Conservation (phyloP, 1,140 invertebrate genomes). For the Euura saliciscinereae region DNA sequence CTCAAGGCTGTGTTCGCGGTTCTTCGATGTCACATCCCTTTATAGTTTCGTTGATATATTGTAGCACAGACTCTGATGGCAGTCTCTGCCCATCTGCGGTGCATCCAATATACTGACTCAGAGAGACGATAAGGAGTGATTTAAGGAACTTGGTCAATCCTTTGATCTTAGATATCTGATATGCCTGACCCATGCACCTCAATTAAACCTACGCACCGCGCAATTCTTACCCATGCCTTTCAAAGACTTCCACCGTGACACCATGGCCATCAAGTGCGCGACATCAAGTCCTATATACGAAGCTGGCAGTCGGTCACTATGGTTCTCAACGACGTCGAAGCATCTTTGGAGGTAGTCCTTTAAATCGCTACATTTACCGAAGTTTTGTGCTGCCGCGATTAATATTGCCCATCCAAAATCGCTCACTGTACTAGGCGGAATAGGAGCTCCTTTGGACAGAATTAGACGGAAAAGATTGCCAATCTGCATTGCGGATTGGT, state of each 20-base stretch:
- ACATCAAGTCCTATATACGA: constrained; percentile 23
- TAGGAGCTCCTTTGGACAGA: constrained; percentile 13
- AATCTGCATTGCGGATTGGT: constrained; percentile 21
- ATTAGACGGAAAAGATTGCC: constrained; percentile 22
- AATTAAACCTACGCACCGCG: constrained; percentile 14
- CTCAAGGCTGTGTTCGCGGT: neutral
- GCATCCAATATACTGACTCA: constrained; percentile 17
- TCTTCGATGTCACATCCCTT: neutral
- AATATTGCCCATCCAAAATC: constrained; percentile 24
- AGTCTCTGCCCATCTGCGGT: constrained; percentile 11
- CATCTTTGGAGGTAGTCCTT: constrained; percentile 23
- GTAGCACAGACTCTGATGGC: constrained; percentile 14
- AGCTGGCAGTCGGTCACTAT: constrained; percentile 7
- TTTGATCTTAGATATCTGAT: constrained; percentile 1
- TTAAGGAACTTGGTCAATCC: constrained; percentile 12
- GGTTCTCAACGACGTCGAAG: constrained; percentile 12
- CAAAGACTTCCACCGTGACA: constrained; percentile 21
- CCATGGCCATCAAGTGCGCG: constrained; percentile 19
- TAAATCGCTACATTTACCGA: constrained; percentile 21
- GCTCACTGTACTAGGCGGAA: constrained; percentile 19
- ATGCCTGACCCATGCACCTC: constrained; percentile 16
- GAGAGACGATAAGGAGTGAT: constrained; percentile 16
- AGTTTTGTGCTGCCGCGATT: constrained; percentile 20
- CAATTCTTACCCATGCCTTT: neutral
- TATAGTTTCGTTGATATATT: constrained; percentile 16